Evolutionary conservation across 2,797 vertebrate species (phyloP), one percentile per base, ranked within the genome.

Genomic region (Clamator glandarius): DNA sequence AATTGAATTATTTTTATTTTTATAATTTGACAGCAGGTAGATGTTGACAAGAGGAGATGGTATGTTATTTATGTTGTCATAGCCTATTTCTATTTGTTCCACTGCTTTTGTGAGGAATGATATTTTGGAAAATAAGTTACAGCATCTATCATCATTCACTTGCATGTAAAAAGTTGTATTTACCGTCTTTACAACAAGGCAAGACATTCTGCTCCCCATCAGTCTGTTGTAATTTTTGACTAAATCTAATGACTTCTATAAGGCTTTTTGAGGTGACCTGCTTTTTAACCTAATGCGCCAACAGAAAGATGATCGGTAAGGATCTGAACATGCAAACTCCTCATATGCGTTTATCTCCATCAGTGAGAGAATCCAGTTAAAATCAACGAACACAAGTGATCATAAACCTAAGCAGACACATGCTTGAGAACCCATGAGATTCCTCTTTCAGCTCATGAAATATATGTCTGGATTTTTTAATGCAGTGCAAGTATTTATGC

Each of bases 71-170:
- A 83, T 92, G 36, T 63, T 77, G 79, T 88, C 55, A 69, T 91
- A 96, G 50, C 74, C 54, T 69, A 82, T 93, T 93, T 94, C 91
- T 87, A 94, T 73, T 95, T 96, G 41, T 96, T 92, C 93, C 84
- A 19, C 64, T 96, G 78, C 51, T 85, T 94, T 91, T 78, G 66
- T 93, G 89, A 94, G 89, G 75, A 50, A 82, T 63, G 46, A 35
- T 91, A 44, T 29, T 63, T 84, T 86, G 41, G 62, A 90, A 96
- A 95, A 93, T 66, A 76, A 92, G 68, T 81, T 46, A 76, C 11
- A 95, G 11, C 62, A 86, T 95, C 69, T 87, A 63, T 96, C 79
- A 72, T 85, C 57, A 59, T 94, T 96, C 87, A 64, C 20, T 61
- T 92, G 63, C 82, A 18, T 6, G 2, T 51, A 70, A 59, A 64